Conservation (phyloP, 2,888 invertebrate genomes). For the Platycheirus rosarum region DNA sequence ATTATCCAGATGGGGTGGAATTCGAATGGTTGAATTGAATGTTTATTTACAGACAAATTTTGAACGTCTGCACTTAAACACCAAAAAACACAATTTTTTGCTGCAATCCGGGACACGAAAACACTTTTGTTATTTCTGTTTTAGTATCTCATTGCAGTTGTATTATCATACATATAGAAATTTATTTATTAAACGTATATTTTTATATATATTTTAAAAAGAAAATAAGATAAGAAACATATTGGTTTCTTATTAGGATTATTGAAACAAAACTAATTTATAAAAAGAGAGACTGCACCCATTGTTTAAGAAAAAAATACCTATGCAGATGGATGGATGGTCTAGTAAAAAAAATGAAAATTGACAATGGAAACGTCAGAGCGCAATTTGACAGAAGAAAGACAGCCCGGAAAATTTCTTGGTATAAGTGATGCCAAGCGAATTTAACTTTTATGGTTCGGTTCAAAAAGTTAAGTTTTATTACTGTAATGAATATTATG, state of each 20-base stretch:
- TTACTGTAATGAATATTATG: no score
- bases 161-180: slow-evolving; percentile 2
- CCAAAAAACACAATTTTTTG: slow-evolving; percentile 36
- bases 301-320: slow-evolving; percentile 64
- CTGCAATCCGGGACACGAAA: slow-evolving; percentile 60
- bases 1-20: slow-evolving; percentile 20
- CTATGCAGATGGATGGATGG: slow-evolving; percentile 48
- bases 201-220: slow-evolving; percentile 22
- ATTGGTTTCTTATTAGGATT: slow-evolving; percentile 18
- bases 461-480: no score
- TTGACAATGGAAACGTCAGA: slow-evolving; percentile 60
- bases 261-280: slow-evolving; percentile 59
- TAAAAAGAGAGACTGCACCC: slow-evolving; percentile 69
- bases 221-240: slow-evolving; percentile 39
- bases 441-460: background rate
- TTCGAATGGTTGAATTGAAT: background rate
- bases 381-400: slow-evolving; percentile 33
- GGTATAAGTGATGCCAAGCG: slow-evolving; percentile 39
- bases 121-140: slow-evolving; percentile 28
- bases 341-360: slow-evolving; percentile 14
- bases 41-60: slow-evolving; percentile 46
- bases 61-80: slow-evolving; percentile 28
- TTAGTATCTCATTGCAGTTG: slow-evolving; percentile 46
- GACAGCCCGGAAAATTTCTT: slow-evolving; percentile 13
- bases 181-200: background rate